phyloP scores from a whole-genome alignment of 1,140 invertebrate genomes.

The Panulirus ornatus region DNA sequence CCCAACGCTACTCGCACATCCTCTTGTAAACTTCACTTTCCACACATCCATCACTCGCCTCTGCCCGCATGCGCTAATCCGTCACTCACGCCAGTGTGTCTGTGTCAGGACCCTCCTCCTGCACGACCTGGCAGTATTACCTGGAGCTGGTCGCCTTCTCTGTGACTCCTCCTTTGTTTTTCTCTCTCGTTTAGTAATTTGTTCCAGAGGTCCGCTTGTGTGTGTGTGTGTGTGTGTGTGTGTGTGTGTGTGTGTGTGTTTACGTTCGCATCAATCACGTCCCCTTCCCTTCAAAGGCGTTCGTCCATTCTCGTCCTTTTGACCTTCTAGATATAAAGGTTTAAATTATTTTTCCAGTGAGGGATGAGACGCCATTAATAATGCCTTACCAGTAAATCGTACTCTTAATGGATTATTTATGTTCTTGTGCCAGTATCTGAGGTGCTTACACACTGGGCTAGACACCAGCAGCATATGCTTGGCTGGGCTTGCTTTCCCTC shows the following conservation, averaged over 20 bases:
- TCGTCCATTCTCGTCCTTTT: constrained; percentile 15
- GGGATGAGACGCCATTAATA: constrained; percentile 47
- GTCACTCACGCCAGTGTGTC: no score
- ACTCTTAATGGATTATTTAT: constrained; percentile 35
- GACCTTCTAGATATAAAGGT: constrained; percentile 31
- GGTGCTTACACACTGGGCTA: no score
- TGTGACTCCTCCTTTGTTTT: background rate
- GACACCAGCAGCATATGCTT: no score
- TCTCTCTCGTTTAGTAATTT: background rate
- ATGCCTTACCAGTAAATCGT: constrained; percentile 33
- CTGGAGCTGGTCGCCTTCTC: background rate
- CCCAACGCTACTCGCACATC: no score
- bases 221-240: background rate
- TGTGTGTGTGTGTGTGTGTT: background rate
- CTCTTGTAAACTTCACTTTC: no score
- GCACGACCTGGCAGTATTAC: no score
- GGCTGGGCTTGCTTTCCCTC: no score
- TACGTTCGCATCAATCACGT: no score
- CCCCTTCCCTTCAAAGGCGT: background rate
- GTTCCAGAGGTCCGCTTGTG: background rate
- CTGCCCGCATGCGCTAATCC: no score
- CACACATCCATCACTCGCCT: no score
- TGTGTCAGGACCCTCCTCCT: no score
- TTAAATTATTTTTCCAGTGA: constrained; percentile 44
- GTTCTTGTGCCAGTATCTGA: constrained; percentile 22